Base-by-base conservation (phyloP, 1,140 invertebrate genomes). In the Zeugodacus cucurbitae region DNA sequence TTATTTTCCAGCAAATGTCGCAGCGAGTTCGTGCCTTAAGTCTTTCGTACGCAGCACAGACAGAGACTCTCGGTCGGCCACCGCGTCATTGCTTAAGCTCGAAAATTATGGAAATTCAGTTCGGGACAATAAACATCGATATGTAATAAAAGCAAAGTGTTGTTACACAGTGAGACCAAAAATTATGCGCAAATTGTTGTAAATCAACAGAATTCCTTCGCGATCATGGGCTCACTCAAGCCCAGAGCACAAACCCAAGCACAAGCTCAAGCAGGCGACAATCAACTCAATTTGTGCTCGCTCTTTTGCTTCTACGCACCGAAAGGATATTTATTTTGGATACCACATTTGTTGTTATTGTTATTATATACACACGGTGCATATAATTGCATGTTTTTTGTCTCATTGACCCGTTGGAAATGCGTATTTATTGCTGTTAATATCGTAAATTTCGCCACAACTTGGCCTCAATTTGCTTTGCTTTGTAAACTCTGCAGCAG, bases 121-220 rank as follows among this genome's bases (percentile, higher is more conserved):
- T 54, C 58, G 10, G 48, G 20, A 41, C 86, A 64, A 59, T 64
- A 59, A 58, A 59, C 86, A 87, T 87, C 20, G 54, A 58, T 58
- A 58, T 48, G 74, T 82, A 82, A 82, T 82, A 82, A 82, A 82
- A 82, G 74, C 74, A 82, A 82, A 82, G 74, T 82, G 44, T 48
- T 22, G 74, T 48, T 82, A 34, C 70, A 48, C 26, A 62, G n/a
- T 62, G n/a, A 62, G 26, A 1, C 10, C 26, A 70, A 70, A 48
- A 82, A 82, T 48, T 37, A 74, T 74, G 17, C 41, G 41, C 37
- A 48, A 48, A 82, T 82, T 82, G 86, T 58, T 41, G 86, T 64
- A 87, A 59, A 58, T 87, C 86, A 87, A 17, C 17, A 29, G 86
- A 58, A 87, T 59, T 87, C 59, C 37, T 59, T 87, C 34, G 58